Percentiles rank a stretch among this genome's conserved stretches.
phyloP scores from a whole-genome alignment of 2,797 vertebrate species.

The Merluccius polli region DNA sequence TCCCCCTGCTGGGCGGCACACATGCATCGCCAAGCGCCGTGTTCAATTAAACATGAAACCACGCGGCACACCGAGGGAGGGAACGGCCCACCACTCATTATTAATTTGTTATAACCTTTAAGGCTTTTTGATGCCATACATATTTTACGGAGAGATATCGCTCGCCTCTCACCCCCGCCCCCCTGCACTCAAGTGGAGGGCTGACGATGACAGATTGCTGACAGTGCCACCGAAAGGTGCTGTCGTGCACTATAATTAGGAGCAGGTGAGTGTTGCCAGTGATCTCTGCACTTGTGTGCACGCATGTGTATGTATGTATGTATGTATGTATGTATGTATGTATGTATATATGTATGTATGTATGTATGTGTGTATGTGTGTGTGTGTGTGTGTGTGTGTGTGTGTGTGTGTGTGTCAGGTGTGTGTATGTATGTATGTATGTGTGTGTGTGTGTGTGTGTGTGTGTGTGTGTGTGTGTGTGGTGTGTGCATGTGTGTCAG shows the following conservation, averaged over 20 bases:
- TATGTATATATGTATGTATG: conserved; percentile 7
- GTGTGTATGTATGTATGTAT: too few species aligned
- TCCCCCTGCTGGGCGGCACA: conserved; percentile 54
- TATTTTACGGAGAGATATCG: conserved; percentile 80
- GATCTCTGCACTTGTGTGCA: conserved; percentile 15
- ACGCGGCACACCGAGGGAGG: conserved; percentile 54
- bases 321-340: conserved; percentile 18
- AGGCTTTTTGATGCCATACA: conserved; percentile 82
- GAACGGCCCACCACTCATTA: conserved; percentile 73
- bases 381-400: neutral
- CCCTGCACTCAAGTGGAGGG: conserved; percentile 47
- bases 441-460: too few species aligned
- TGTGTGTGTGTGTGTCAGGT: too few species aligned
- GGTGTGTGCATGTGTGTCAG: too few species aligned
- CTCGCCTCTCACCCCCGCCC: conserved; percentile 63
- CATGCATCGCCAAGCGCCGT: conserved; percentile 52
- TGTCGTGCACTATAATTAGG: conserved; percentile 70
- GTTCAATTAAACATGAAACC: conserved; percentile 79
- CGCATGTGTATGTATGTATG: neutral
- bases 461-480: too few species aligned
- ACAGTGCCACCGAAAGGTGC: conserved; percentile 49
- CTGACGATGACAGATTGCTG: conserved; percentile 72
- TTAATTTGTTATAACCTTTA: conserved; percentile 85
- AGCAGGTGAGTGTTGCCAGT: conserved; percentile 59
- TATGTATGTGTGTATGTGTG: conserved; percentile 26